phyloP scores from a whole-genome alignment of 37 sponge, comb jelly and placozoan genomes.

The Cladorhizidae sp. region DNA sequence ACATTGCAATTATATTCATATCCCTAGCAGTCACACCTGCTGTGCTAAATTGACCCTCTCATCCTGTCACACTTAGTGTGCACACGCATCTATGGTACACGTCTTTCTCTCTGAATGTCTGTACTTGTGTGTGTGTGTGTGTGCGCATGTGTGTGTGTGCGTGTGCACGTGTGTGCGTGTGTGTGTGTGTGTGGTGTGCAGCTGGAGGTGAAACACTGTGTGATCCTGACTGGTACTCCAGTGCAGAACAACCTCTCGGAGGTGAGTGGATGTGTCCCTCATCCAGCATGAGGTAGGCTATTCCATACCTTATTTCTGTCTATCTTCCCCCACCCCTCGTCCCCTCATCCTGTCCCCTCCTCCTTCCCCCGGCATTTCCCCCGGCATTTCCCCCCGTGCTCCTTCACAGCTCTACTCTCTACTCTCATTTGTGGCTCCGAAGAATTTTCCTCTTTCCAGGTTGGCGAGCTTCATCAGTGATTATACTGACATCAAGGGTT shows the following conservation, averaged over 20 bases:
- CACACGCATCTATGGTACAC: no score
- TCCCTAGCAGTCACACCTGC: no score
- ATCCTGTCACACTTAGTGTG: no score
- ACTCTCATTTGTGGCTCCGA: slow-evolving; percentile 53
- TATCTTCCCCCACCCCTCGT: background rate
- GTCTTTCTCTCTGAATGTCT: no score
- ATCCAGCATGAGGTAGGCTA: no score
- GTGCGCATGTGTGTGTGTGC: no score
- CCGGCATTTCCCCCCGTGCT: background rate
- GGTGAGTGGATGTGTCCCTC: slow-evolving; percentile 21
- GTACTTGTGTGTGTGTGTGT: background rate
- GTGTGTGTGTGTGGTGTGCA: slow-evolving; percentile 7
- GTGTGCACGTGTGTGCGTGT: no score
- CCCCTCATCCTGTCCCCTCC: background rate
- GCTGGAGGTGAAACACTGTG: slow-evolving; percentile 34
- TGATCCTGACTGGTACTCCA: slow-evolving; percentile 83
- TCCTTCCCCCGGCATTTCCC: background rate
- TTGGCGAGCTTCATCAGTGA: slow-evolving; percentile 30
- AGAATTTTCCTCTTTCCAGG: slow-evolving; percentile 34
- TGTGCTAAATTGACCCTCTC: no score
- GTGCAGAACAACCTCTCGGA: slow-evolving; percentile 83
- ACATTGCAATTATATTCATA: no score
- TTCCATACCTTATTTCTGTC: no score
- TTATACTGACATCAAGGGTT: slow-evolving; percentile 41
- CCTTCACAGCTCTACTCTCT: slow-evolving; percentile 75